Percentiles rank a stretch among this genome's conserved stretches.
These are phyloP conservation scores for Agrenia bidenticulata DNA, from an alignment of 2,888 invertebrate species.

Conservation along the genomic window DNA sequence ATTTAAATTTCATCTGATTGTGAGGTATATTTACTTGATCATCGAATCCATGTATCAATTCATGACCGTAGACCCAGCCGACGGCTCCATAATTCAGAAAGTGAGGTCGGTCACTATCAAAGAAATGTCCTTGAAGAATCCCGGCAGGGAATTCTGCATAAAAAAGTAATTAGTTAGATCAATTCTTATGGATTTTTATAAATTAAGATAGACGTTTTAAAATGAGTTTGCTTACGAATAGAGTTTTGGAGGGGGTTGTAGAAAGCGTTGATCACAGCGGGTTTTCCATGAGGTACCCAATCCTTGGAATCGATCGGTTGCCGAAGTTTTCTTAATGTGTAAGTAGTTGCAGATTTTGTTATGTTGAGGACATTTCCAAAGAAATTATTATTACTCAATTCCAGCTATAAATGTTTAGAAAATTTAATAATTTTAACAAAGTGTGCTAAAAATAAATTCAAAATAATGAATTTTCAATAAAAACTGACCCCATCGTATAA, in stretches of 20 bases:
- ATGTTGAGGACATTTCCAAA: constrained; percentile 54
- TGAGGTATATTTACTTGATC: constrained; percentile 48
- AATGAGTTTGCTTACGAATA: constrained; percentile 43
- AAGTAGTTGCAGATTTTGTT: constrained; percentile 53
- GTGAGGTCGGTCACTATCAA: constrained; percentile 58
- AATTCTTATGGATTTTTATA: background rate
- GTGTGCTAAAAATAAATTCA: constrained; percentile 9
- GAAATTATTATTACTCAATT: constrained; percentile 51
- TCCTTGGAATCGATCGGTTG: constrained; percentile 47
- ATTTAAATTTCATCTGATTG: background rate
- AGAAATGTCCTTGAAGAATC: constrained; percentile 58
- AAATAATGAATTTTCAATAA: too few relatives aligned
- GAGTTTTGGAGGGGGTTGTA: constrained; percentile 54
- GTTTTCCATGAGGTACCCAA: constrained; percentile 54
- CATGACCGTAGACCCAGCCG: constrained; percentile 56
- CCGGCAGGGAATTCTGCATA: constrained; percentile 36
- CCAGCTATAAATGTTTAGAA: constrained; percentile 44
- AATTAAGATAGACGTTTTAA: background rate
- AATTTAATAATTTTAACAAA: constrained; percentile 5
- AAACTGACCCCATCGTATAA: constrained; percentile 53
- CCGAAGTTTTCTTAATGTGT: constrained; percentile 52
- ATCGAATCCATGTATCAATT: constrained; percentile 56
- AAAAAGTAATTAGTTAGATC: constrained; percentile 10
- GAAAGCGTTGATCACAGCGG: constrained; percentile 54
- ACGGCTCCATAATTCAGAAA: constrained; percentile 56